Percentiles rank a stretch among this genome's conserved stretches.
Conservation (phyloP, 2,113 vertebrate genomes). For the Hemichromis elongatus region DNA sequence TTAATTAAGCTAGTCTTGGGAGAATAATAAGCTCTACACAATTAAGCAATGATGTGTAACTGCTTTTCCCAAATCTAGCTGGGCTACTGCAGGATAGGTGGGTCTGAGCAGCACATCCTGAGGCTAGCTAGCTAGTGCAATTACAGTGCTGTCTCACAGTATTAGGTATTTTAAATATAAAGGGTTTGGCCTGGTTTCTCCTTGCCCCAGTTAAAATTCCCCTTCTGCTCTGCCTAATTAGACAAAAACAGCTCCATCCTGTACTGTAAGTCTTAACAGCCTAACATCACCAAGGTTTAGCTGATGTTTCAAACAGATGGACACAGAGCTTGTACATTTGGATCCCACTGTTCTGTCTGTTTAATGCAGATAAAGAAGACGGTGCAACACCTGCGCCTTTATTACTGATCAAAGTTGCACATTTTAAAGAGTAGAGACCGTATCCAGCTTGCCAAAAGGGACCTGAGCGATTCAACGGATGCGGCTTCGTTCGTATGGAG, state of each 20-base stretch:
- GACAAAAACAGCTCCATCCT: slow-evolving; percentile 35
- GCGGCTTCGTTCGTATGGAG: slow-evolving; percentile 42
- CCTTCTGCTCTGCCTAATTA: slow-evolving; percentile 40
- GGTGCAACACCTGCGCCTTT: slow-evolving; percentile 39
- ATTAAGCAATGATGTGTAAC: slow-evolving; percentile 37
- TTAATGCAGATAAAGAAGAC: background rate
- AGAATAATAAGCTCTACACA: slow-evolving; percentile 25
- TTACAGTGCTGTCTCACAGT: slow-evolving; percentile 56
- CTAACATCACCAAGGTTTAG: background rate
- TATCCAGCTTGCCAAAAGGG: slow-evolving; percentile 25
- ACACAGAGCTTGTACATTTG: background rate
- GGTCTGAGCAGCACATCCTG: slow-evolving; percentile 37
- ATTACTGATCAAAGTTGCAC: slow-evolving; percentile 48
- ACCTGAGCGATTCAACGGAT: slow-evolving; percentile 32
- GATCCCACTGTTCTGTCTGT: background rate
- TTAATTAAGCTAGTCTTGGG: slow-evolving; percentile 28
- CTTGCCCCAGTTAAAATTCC: slow-evolving; percentile 49
- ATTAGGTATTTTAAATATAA: slow-evolving; percentile 59
- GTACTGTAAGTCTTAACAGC: background rate
- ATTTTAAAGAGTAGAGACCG: slow-evolving; percentile 35
- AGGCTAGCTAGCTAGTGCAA: slow-evolving; percentile 50
- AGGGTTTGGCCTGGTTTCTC: slow-evolving; percentile 45
- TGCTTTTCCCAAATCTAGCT: slow-evolving; percentile 29
- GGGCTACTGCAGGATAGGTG: slow-evolving; percentile 29
- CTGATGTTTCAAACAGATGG: background rate